Percentiles rank a stretch among this genome's conserved stretches.
These are phyloP conservation scores for Ennomos erosarius DNA, from an alignment of 2,888 invertebrate genomes.

Conservation along the genomic window DNA sequence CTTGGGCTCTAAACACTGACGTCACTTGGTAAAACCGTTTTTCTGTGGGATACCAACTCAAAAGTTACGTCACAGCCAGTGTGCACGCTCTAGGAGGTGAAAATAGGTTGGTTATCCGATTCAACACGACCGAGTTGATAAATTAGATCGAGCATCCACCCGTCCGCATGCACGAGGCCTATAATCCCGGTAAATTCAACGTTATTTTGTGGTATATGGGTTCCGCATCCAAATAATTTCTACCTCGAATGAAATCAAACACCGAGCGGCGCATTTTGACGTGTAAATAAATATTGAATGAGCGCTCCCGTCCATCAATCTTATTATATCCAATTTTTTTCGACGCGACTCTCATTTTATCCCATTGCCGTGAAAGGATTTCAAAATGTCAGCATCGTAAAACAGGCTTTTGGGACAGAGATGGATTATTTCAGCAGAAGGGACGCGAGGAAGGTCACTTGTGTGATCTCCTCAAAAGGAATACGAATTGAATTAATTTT, in stretches of 20 bases:
- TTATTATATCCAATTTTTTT: constrained; percentile 61
- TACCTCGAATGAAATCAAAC: constrained; percentile 32
- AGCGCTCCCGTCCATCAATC: constrained; percentile 56
- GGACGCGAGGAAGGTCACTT: constrained; percentile 37
- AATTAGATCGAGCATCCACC: background rate
- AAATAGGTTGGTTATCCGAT: too few species aligned
- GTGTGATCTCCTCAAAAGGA: constrained; percentile 31
- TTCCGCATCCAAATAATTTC: constrained; percentile 12
- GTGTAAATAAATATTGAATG: constrained; percentile 58
- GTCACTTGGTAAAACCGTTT: too few species aligned
- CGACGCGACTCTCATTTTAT: constrained; percentile 52
- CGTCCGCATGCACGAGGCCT: background rate
- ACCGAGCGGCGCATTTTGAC: constrained; percentile 32
- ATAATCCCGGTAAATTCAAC: background rate
- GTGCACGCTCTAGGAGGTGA: too few species aligned
- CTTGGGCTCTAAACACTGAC: too few species aligned
- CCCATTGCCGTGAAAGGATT: constrained; percentile 51
- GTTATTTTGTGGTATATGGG: background rate
- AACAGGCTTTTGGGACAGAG: constrained; percentile 47
- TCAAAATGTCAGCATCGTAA: constrained; percentile 53
- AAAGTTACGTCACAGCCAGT: too few species aligned
- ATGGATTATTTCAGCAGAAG: constrained; percentile 48
- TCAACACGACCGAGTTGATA: background rate
- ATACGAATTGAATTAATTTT: constrained; percentile 22
- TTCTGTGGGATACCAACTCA: too few species aligned